Conservation (phyloP, 2,113 vertebrate genomes). For the Rhabdornis inornatus region DNA sequence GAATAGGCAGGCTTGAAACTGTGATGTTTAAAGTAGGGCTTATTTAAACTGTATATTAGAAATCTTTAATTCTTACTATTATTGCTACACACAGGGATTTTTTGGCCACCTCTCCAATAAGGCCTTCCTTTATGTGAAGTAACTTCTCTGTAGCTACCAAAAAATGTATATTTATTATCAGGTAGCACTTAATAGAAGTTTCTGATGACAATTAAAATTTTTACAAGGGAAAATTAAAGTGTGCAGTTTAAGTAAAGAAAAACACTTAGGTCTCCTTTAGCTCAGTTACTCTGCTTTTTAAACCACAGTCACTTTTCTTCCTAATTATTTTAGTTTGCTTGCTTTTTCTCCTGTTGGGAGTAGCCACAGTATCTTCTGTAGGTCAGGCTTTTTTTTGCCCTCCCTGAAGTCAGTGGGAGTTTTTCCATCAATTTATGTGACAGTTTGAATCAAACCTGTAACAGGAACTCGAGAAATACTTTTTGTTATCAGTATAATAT, state of each 20-base stretch:
- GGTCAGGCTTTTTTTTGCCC: background rate
- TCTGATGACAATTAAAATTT: background rate
- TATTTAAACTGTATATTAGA: conserved; percentile 16
- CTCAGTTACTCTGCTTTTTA: background rate
- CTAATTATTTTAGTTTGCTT: background rate
- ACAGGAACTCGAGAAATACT: background rate
- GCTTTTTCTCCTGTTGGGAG: background rate
- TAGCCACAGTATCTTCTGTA: background rate
- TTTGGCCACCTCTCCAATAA: background rate
- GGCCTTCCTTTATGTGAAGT: background rate
- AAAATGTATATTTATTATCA: background rate
- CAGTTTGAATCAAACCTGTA: background rate
- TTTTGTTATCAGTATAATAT: background rate
- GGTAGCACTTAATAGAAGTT: background rate
- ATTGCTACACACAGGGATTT: background rate
- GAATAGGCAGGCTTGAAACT: conserved; percentile 27
- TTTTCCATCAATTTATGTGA: background rate
- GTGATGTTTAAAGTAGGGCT: conserved; percentile 15
- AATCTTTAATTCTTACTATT: background rate
- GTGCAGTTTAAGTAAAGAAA: background rate
- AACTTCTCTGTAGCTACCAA: background rate
- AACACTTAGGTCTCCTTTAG: background rate
- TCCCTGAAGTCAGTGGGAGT: background rate
- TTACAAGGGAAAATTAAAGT: background rate
- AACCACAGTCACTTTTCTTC: background rate